Base-by-base conservation (phyloP, 2,888 invertebrate species). In the Julus scanicus region DNA sequence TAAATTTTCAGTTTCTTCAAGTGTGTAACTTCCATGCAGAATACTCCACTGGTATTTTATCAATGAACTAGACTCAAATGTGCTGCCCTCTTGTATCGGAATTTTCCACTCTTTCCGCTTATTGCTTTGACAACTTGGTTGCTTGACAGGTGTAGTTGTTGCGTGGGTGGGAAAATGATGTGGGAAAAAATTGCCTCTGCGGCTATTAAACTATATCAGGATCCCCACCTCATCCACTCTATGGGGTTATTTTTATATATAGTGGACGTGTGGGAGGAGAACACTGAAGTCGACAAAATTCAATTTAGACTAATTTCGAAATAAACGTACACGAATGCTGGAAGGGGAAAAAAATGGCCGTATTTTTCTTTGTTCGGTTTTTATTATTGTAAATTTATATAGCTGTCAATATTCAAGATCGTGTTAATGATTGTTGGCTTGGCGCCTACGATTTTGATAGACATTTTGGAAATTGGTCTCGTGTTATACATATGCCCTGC, bases 391-490 rank as follows among this genome's bases (percentile, higher is more conserved):
- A n/a, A 71, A 71, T 71, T 71, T 71, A 71, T 71, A 71, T 71
- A 71, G 71, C 71, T 71, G 71, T 71, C 71, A 71, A 71, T 71
- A 71, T 29, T 71, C 29, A 3, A 71, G 71, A 71, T 71, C 71
- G 71, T 71, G 71, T 71, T 71, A 5, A 71, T 29, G 71, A 71
- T 71, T 71, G 71, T 71, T 71, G 29, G 71, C 71, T 9, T 13
- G 71, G 71, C 71, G 71, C 71, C 71, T 71, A 71, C 71, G 71
- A 71, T 71, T 71, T 71, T 71, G 71, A 71, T 71, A 71, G 71
- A 29, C 71, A 29, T 29, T 71, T 71, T 71, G 20, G 71, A 71
- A 71, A 71, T 71, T 71, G 71, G 71, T 71, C 71, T 29, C 9
- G 29, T 71, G 71, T 71, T 71, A 71, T 71, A 71, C 71, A 71